Conservation (phyloP, 2,888 invertebrate species). For the Pachliopta kotzebuea region DNA sequence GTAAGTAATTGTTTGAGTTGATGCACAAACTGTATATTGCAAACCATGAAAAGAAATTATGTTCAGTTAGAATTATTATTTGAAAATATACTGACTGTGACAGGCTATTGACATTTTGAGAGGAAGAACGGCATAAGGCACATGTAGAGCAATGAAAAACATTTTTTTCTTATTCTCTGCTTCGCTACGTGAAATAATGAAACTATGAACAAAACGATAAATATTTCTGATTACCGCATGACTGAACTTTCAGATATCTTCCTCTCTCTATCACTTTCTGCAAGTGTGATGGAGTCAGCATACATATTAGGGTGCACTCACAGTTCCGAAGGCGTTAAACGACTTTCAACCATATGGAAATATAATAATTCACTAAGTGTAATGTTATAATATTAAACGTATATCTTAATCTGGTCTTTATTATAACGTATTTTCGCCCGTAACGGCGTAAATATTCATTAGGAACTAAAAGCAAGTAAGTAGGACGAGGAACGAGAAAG, state of each 20-base stretch:
- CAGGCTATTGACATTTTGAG: no score
- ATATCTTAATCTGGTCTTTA: slow-evolving; percentile 21
- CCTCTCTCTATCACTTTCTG: slow-evolving; percentile 31
- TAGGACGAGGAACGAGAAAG: slow-evolving; percentile 6
- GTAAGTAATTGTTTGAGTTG: no score
- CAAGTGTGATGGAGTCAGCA: slow-evolving; percentile 32
- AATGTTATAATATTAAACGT: slow-evolving; percentile 22
- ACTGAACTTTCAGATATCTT: slow-evolving; percentile 35
- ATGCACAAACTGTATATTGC: no score
- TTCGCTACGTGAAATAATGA: slow-evolving; percentile 39
- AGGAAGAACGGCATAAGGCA: background rate
- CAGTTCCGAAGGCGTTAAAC: slow-evolving; percentile 36
- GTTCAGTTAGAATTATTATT: no score
- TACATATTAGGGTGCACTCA: slow-evolving; percentile 28
- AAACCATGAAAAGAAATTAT: no score
- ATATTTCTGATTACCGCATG: slow-evolving; percentile 37
- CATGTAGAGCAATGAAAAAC: slow-evolving; percentile 33
- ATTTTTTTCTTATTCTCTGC: slow-evolving; percentile 31
- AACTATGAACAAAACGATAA: slow-evolving; percentile 40
- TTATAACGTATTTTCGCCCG: background rate
- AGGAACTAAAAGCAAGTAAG: slow-evolving; percentile 12
- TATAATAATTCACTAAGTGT: slow-evolving; percentile 31
- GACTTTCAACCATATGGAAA: slow-evolving; percentile 37
- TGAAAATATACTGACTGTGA: no score
- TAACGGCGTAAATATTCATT: background rate